Evolutionary conservation across 1,140 invertebrate species (phyloP).

Genomic region (Drosophila suzukii): DNA sequence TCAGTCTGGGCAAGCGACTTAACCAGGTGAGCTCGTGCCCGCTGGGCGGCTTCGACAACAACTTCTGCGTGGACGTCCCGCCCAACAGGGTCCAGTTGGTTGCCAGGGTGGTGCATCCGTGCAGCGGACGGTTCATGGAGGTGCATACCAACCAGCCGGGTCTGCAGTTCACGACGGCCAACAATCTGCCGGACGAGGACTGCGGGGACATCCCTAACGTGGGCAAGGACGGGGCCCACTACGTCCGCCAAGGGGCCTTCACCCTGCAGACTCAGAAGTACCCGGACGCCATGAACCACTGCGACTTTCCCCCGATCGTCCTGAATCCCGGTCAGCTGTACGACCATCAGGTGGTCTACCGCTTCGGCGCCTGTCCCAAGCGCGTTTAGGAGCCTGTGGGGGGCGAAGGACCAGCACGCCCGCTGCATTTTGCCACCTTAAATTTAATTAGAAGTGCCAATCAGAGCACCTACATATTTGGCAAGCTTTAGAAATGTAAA

Average conservation of each 20-base stretch:
- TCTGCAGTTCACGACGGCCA: constrained; percentile 94
- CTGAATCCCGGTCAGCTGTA: constrained; percentile 91
- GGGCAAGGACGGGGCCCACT: constrained; percentile 90
- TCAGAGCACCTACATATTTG: no score
- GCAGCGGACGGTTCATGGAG: constrained; percentile 90
- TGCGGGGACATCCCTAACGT: constrained; percentile 76
- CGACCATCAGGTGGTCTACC: constrained; percentile 86
- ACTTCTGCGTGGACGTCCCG: constrained; percentile 87
- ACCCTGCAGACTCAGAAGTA: constrained; percentile 97
- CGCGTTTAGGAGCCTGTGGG: constrained; percentile 16
- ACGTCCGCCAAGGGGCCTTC: constrained; percentile 92
- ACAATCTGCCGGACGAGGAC: constrained; percentile 88
- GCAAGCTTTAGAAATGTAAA: not conserved
- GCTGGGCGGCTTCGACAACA: constrained; percentile 89
- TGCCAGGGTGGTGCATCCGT: constrained; percentile 88
- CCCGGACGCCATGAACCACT: constrained; percentile 95
- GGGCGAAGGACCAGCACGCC: not conserved
- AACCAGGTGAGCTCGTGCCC: constrained; percentile 74
- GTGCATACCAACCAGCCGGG: constrained; percentile 94
- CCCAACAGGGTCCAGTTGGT: constrained; percentile 65
- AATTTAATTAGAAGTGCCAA: not conserved
- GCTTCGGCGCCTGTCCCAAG: constrained; percentile 85
- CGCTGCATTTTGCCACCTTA: no score
- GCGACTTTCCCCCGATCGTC: constrained; percentile 91
- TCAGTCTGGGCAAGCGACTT: constrained; percentile 85